Conservation (phyloP, 2,797 vertebrate species). For the Harpagifer antarcticus region DNA sequence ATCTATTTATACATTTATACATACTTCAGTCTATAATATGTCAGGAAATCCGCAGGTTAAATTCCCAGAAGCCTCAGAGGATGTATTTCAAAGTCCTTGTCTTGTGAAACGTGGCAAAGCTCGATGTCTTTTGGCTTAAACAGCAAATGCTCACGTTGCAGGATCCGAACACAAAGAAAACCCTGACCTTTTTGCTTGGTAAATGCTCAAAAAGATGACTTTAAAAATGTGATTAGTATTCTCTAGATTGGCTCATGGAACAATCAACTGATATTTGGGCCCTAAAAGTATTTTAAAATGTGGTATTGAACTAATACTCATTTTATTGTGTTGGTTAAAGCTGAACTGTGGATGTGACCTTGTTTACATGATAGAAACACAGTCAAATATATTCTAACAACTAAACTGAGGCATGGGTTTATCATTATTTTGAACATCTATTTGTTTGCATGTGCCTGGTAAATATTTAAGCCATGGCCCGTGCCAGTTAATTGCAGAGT, state of each 20-base stretch:
- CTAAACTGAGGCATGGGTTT: conserved; percentile 49
- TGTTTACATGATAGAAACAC: neutral
- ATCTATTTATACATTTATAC: fast-evolving
- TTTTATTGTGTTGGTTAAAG: neutral
- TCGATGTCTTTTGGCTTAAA: neutral
- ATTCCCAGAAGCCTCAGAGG: neutral
- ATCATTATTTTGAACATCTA: conserved; percentile 55
- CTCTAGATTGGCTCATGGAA: neutral
- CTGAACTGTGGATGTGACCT: neutral
- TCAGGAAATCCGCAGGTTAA: neutral
- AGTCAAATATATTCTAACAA: neutral
- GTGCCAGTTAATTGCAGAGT: conserved; percentile 78
- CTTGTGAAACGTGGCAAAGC: neutral
- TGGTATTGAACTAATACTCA: neutral
- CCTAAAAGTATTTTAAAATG: neutral
- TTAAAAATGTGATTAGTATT: neutral
- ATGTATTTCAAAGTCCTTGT: neutral
- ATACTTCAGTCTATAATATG: conserved; percentile 1
- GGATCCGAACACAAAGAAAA: neutral
- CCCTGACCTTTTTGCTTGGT: neutral
- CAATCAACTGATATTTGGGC: neutral
- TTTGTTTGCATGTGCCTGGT: conserved; percentile 79
- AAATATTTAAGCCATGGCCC: conserved; percentile 83
- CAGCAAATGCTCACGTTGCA: neutral
- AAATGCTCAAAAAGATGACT: neutral